phyloP scores from a whole-genome alignment of 2,888 invertebrate species.

The Carpatolechia fugitivella region DNA sequence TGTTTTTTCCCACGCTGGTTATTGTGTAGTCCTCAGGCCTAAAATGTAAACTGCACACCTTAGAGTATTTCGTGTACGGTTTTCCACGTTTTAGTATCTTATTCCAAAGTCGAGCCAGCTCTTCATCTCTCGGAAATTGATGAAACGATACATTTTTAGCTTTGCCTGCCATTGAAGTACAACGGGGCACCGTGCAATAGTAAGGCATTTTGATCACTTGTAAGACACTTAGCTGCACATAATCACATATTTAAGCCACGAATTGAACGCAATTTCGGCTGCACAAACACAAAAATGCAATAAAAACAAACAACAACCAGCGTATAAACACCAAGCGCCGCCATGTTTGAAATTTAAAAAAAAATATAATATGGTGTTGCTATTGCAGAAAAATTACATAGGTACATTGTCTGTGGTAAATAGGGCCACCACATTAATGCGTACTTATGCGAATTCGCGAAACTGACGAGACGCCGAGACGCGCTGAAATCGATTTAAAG shows the following conservation, averaged over 20 bases:
- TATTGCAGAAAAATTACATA: neutral
- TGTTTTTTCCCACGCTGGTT: slow-evolving; percentile 68
- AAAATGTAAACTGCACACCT: slow-evolving; percentile 74
- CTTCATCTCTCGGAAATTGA: slow-evolving; percentile 68
- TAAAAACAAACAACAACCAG: slow-evolving; percentile 68
- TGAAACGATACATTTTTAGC: slow-evolving; percentile 74
- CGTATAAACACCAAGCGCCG: slow-evolving; percentile 66
- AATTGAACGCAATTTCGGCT: slow-evolving; percentile 23
- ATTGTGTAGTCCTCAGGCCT: slow-evolving; percentile 67
- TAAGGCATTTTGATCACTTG: slow-evolving; percentile 66
- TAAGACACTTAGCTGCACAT: slow-evolving; percentile 33
- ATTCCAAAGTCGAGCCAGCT: slow-evolving; percentile 68
- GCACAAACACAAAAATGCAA: slow-evolving; percentile 33
- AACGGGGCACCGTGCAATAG: slow-evolving; percentile 74
- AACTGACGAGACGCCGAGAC: no score
- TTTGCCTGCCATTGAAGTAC: slow-evolving; percentile 75
- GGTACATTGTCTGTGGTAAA: neutral
- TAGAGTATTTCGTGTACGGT: slow-evolving; percentile 74
- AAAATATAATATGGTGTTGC: slow-evolving; percentile 27
- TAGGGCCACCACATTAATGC: neutral
- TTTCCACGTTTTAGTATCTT: slow-evolving; percentile 68
- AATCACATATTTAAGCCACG: slow-evolving; percentile 45
- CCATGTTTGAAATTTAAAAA: slow-evolving; percentile 47
- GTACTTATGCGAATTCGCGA: no score
- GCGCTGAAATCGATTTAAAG: no score